phyloP scores from a whole-genome alignment of 2,113 vertebrate species.

The Thryonomys swinderianus region DNA sequence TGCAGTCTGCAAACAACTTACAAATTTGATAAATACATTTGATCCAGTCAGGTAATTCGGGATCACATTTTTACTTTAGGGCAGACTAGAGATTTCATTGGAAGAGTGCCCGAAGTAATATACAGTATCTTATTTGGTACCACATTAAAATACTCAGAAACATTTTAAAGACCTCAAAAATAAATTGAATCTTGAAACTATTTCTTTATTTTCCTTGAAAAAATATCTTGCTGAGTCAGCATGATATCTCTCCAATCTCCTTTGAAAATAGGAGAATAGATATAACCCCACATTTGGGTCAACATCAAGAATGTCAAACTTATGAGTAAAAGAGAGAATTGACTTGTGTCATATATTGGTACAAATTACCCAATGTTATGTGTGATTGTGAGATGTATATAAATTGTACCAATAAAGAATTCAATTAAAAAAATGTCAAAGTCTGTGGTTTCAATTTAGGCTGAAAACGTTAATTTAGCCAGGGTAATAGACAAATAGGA shows the following conservation, averaged over 20 bases:
- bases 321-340: no score
- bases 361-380: no score
- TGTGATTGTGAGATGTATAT: no score
- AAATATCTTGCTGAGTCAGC: not conserved
- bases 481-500: not conserved
- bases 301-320: slow-evolving; percentile 25
- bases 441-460: not conserved
- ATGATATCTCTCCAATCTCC: not conserved
- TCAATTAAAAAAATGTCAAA: slow-evolving; percentile 43
- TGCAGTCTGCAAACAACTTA: slow-evolving; percentile 19
- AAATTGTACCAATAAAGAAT: no score
- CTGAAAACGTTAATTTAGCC: not conserved
- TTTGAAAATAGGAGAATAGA: not conserved
- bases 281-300: not conserved
- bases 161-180: not conserved
- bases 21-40: slow-evolving; percentile 13
- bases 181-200: not conserved
- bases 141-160: not conserved
- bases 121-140: not conserved
- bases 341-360: no score
- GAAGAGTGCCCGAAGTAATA: not conserved
- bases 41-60: not conserved
- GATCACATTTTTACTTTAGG: slow-evolving; percentile 44
- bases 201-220: not conserved
- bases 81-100: not conserved